phyloP scores from a whole-genome alignment of 2,797 vertebrate species.

The Amazona finschi region DNA sequence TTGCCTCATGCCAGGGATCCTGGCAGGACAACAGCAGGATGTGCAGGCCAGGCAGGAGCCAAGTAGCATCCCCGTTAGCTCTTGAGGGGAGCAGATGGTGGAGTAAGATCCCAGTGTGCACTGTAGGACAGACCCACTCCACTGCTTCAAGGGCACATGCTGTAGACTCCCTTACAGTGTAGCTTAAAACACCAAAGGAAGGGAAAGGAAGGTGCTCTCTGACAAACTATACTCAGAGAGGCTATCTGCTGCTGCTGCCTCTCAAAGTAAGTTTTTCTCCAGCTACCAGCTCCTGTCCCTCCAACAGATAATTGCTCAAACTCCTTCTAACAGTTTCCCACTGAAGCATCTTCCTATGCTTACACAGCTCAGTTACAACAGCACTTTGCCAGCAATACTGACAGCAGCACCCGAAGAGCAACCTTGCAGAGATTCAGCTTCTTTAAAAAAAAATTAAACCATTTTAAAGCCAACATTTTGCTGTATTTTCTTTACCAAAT shows the following conservation, averaged over 20 bases:
- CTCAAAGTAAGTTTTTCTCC: neutral
- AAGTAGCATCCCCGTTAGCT: accelerated
- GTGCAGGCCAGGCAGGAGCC: neutral
- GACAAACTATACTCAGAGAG: accelerated
- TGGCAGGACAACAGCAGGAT: neutral
- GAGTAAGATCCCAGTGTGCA: accelerated
- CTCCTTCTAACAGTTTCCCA: neutral
- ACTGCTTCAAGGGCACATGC: neutral
- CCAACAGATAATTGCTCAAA: neutral
- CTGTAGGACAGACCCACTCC: neutral
- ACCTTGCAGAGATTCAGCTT: neutral
- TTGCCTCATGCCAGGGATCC: neutral
- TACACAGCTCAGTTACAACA: neutral
- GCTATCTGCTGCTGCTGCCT: neutral
- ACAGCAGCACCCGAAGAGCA: neutral
- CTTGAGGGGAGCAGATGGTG: neutral
- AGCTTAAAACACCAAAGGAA: neutral
- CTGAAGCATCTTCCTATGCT: neutral
- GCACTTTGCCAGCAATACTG: accelerated
- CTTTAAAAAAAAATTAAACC: neutral
- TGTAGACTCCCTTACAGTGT: neutral
- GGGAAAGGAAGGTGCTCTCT: neutral
- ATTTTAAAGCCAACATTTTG: neutral
- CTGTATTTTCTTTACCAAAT: neutral
- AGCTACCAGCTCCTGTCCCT: neutral